phyloP scores from a whole-genome alignment of 64 coral and sea anemone genomes.

The Montipora foliosa region DNA sequence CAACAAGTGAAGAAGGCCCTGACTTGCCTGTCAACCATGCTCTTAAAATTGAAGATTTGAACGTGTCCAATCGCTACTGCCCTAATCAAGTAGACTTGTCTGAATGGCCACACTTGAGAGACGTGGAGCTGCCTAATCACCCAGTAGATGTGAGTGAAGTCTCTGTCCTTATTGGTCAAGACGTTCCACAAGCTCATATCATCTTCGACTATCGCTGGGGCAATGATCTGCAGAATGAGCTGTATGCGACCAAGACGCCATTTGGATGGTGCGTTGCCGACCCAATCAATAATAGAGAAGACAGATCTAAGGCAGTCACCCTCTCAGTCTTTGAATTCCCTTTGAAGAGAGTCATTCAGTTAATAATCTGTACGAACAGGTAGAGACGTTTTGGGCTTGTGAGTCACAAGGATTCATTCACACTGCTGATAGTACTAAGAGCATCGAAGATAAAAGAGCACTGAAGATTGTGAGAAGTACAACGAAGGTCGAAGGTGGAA shows the following conservation, averaged over 20 bases:
- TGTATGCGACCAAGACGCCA: slow-evolving; percentile 59
- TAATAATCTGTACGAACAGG: slow-evolving; percentile 15
- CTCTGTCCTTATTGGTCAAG: no score
- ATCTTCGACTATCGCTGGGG: not conserved
- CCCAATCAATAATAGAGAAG: slow-evolving; percentile 16
- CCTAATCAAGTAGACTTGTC: no score
- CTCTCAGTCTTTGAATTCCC: slow-evolving; percentile 51
- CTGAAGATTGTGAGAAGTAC: slow-evolving; percentile 41
- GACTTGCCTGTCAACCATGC: no score
- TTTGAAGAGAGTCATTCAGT: not conserved
- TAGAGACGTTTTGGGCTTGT: slow-evolving; percentile 62
- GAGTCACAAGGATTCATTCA: slow-evolving; percentile 53
- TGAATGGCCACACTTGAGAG: no score
- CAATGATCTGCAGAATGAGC: slow-evolving; percentile 45
- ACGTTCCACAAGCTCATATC: not conserved
- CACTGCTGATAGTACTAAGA: not conserved
- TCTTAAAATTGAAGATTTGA: no score
- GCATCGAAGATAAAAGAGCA: slow-evolving; percentile 55
- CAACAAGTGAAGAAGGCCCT: no score
- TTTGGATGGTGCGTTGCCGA: slow-evolving; percentile 67
- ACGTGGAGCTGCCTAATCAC: no score
- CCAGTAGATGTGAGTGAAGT: no score
- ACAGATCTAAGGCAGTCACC: not conserved
- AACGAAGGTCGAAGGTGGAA: slow-evolving; percentile 19
- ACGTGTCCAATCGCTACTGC: no score